These are phyloP conservation scores for Elymnias hypermnestra DNA, from an alignment of 1,140 invertebrate species.

Conservation along the genomic window DNA sequence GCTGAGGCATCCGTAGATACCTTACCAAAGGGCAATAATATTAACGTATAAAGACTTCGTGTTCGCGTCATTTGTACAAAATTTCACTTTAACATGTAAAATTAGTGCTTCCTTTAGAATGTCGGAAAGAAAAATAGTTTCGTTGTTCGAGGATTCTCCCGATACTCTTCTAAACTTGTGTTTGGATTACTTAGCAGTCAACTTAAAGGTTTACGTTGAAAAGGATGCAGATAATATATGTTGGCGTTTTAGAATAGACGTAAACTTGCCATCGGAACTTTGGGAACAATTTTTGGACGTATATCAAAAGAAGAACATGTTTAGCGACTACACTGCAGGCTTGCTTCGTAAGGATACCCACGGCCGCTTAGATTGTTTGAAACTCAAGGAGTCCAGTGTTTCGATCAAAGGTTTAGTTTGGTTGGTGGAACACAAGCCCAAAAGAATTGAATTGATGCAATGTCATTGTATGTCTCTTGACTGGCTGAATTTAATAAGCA, in stretches of 20 bases:
- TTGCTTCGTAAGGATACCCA: constrained; percentile 82
- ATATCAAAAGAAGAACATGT: constrained; percentile 77
- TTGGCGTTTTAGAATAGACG: constrained; percentile 48
- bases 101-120: constrained; percentile 31
- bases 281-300: constrained; percentile 77
- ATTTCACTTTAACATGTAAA: constrained; percentile 13
- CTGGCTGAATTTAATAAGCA: constrained; percentile 78
- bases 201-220: constrained; percentile 48
- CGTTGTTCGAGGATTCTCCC: constrained; percentile 43
- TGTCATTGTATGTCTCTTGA: constrained; percentile 80
- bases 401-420: constrained; percentile 82
- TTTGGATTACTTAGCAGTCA: constrained; percentile 45
- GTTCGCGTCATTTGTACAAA: not conserved
- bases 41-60: no score
- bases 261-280: constrained; percentile 59
- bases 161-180: constrained; percentile 44
- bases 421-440: constrained; percentile 83
- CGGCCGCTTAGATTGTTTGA: constrained; percentile 83
- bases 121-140: constrained; percentile 36
- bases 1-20: no score
- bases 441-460: constrained; percentile 84
- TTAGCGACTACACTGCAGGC: constrained; percentile 82
- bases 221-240: constrained; percentile 33
- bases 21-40: no score
- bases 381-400: constrained; percentile 82